A percentile compares a stretch with the other conserved stretches of the same genome.
Conservation (phyloP, 2,113 vertebrate genomes). For the Epinephelus cyanopodus region DNA sequence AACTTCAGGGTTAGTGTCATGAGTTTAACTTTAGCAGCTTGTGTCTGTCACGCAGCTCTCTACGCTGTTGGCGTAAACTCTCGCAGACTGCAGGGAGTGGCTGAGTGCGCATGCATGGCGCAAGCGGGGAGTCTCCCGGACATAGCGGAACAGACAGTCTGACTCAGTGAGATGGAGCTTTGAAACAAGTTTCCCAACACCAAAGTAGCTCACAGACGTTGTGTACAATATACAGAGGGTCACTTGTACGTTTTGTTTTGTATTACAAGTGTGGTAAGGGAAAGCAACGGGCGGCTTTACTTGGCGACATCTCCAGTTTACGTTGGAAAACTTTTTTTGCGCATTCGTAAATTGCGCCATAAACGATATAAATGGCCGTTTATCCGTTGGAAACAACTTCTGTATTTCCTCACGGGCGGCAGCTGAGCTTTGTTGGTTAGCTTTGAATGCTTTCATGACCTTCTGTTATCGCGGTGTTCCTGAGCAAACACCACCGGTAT, state of each 20-base stretch:
- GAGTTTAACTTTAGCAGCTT: not conserved
- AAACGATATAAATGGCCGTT: not conserved
- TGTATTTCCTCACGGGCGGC: not conserved
- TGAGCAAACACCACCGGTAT: constrained; percentile 51
- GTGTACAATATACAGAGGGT: rapidly evolving
- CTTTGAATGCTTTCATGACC: not conserved
- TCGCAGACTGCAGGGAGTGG: constrained; percentile 56
- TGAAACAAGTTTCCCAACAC: constrained; percentile 17
- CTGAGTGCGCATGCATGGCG: constrained; percentile 43
- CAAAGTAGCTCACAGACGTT: not conserved
- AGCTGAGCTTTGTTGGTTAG: not conserved
- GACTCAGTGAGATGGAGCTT: constrained; percentile 27
- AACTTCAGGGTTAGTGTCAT: too few species aligned
- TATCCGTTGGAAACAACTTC: not conserved
- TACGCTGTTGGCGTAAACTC: constrained; percentile 67
- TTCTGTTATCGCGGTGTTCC: constrained; percentile 50
- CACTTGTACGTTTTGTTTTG: not conserved
- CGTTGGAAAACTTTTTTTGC: constrained; percentile 48
- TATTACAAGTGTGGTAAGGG: too few species aligned
- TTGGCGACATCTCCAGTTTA: constrained; percentile 5
- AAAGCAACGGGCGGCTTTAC: not conserved
- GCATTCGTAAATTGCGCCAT: not conserved
- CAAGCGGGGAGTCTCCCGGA: constrained; percentile 76
- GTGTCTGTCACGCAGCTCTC: constrained; percentile 16
- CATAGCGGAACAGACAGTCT: constrained; percentile 70